These are phyloP conservation scores for Tenthredo notha DNA, from an alignment of 2,888 invertebrate species.

Conservation along the genomic window DNA sequence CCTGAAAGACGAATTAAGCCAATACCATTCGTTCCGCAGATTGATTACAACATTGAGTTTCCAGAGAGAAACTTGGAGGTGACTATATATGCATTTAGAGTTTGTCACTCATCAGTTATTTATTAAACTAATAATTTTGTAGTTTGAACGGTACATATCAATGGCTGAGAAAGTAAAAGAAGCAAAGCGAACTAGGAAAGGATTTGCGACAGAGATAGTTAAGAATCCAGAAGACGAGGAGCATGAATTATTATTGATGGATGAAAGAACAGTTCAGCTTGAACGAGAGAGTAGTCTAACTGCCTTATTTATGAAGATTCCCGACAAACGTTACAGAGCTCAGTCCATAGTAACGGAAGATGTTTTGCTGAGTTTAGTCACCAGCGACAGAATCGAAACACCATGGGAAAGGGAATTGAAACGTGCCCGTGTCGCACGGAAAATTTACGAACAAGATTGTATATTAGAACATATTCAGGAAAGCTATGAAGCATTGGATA, in stretches of 20 bases:
- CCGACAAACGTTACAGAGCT: slow-evolving; percentile 56
- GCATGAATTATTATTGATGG: slow-evolving; percentile 69
- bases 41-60: slow-evolving; percentile 81
- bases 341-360: slow-evolving; percentile 60
- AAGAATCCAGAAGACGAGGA: slow-evolving; percentile 66
- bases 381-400: slow-evolving; percentile 78
- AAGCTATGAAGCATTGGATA: slow-evolving; percentile 84
- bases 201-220: slow-evolving; percentile 56
- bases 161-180: slow-evolving; percentile 66
- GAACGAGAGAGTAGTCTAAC: slow-evolving; percentile 59
- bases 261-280: slow-evolving; percentile 59
- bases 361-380: slow-evolving; percentile 65
- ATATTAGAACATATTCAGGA: slow-evolving; percentile 82
- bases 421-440: slow-evolving; percentile 79
- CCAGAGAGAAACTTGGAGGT: slow-evolving; percentile 82
- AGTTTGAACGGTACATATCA: slow-evolving; percentile 69
- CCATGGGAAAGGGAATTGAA: slow-evolving; percentile 82
- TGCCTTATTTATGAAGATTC: slow-evolving; percentile 60
- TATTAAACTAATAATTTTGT: slow-evolving; percentile 44
- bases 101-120: neutral
- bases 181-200: slow-evolving; percentile 62
- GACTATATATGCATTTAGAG: slow-evolving; percentile 50
- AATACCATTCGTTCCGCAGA: slow-evolving; percentile 78
- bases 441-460: slow-evolving; percentile 84
- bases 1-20: slow-evolving; percentile 78